A percentile compares a stretch with the other conserved stretches of the same genome.
Evolutionary conservation across 2,797 vertebrate species (phyloP).

Genomic region (Pelobates cultripes): DNA sequence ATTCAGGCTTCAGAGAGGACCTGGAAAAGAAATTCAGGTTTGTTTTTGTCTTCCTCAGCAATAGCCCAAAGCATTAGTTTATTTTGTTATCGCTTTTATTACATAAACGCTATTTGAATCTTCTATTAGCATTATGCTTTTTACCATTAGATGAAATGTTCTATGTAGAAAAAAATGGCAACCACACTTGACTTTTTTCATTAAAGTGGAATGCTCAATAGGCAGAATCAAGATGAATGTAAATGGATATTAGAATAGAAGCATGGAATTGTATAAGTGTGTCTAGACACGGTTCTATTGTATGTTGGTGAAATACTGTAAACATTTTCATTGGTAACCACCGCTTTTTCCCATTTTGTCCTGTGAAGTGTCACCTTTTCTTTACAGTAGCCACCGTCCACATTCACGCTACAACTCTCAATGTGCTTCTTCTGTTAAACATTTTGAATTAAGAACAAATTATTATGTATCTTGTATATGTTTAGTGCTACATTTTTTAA

Average conservation of each 20-base stretch:
- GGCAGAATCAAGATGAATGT: conserved; percentile 27
- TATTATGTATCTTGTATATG: neutral
- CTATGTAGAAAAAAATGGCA: conserved; percentile 35
- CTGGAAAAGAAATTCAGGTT: conserved; percentile 56
- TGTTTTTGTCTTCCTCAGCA: conserved; percentile 52
- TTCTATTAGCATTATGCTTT: conserved; percentile 43
- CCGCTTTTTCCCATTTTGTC: conserved; percentile 50
- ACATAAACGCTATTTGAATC: conserved; percentile 33
- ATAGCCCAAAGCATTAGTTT: conserved; percentile 53
- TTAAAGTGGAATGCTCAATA: conserved; percentile 12
- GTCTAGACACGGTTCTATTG: conserved; percentile 9
- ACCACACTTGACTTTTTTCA: conserved; percentile 4
- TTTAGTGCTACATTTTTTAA: no score
- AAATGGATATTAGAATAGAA: conserved; percentile 12
- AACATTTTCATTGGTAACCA: conserved; percentile 43
- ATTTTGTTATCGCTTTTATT: conserved; percentile 46
- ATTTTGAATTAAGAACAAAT: conserved; percentile 5
- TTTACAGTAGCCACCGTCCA: conserved; percentile 31
- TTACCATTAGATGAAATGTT: conserved; percentile 35
- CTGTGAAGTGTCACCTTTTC: conserved; percentile 38
- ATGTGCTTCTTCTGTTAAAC: conserved; percentile 38
- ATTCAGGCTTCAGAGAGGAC: conserved; percentile 55
- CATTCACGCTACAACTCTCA: conserved; percentile 31
- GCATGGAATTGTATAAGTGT: conserved; percentile 57
- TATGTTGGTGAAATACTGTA: conserved; percentile 8